These are phyloP conservation scores for Lamellibrachia luymesi DNA, from an alignment of 1,140 invertebrate genomes.

Conservation along the genomic window DNA sequence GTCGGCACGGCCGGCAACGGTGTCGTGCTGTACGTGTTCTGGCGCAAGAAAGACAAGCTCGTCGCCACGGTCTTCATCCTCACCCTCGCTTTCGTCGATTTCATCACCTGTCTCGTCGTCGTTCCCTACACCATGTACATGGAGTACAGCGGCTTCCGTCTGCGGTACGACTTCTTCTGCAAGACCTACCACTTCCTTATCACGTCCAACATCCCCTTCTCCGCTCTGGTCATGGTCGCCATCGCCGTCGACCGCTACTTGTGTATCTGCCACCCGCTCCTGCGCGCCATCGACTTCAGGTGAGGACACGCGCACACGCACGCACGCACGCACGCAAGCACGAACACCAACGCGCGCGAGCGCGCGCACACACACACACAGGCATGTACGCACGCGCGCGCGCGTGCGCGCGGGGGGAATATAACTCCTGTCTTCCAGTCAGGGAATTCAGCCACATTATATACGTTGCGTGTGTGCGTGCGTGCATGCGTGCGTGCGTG, in stretches of 20 bases:
- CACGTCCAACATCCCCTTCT: conserved; percentile 30
- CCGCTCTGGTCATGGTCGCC: conserved; percentile 24
- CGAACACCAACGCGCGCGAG: too few species aligned
- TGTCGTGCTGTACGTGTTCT: conserved; percentile 53
- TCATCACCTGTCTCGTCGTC: conserved; percentile 25
- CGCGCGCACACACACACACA: too few species aligned
- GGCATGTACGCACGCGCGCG: too few species aligned
- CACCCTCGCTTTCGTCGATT: conserved; percentile 48
- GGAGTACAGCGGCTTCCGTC: conserved; percentile 24
- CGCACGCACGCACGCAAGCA: too few species aligned
- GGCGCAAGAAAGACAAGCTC: conserved; percentile 47
- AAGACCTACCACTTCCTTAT: conserved; percentile 29
- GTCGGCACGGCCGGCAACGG: conserved; percentile 52
- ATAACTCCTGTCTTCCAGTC: too few species aligned
- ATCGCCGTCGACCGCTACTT: conserved; percentile 38
- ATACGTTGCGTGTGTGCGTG: too few species aligned
- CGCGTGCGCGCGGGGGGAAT: too few species aligned
- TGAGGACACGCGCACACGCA: conserved; percentile 1
- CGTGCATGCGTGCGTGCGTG: too few species aligned
- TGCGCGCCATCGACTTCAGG: conserved; percentile 44
- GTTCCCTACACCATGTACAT: conserved; percentile 31
- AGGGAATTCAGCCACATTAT: too few species aligned
- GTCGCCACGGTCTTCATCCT: conserved; percentile 53
- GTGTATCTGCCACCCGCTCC: conserved; percentile 54
- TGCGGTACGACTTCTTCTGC: conserved; percentile 23